Evolutionary conservation across 2,113 vertebrate genomes (phyloP).

Genomic region (Corydoras sp.): DNA sequence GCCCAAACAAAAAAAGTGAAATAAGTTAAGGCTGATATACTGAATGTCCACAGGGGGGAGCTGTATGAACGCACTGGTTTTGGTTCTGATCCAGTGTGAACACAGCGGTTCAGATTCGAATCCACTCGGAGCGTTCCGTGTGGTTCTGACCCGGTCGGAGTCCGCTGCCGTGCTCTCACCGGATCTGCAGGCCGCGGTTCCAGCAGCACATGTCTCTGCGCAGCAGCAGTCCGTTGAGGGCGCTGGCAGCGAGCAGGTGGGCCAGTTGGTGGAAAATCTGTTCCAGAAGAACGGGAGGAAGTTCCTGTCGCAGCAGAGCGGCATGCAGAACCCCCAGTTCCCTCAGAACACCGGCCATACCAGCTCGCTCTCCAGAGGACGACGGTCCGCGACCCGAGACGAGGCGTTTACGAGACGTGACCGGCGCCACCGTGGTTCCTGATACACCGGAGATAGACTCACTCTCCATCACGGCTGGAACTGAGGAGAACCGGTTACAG

Average conservation of each 20-base stretch:
- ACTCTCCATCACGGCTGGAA: constrained; percentile 68
- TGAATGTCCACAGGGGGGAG: too few relatives aligned
- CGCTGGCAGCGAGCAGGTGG: constrained; percentile 56
- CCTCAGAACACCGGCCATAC: constrained; percentile 61
- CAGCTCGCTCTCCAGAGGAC: constrained; percentile 37
- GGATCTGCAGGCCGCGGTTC: constrained; percentile 70
- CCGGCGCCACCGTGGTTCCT: constrained; percentile 39
- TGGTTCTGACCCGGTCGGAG: background rate
- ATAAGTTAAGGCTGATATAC: too few relatives aligned
- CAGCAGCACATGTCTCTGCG: constrained; percentile 72
- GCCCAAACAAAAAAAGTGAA: too few relatives aligned
- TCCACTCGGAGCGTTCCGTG: background rate
- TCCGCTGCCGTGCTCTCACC: constrained; percentile 50
- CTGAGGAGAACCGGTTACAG: constrained; percentile 46
- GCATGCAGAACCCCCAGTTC: constrained; percentile 56
- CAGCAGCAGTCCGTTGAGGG: constrained; percentile 72
- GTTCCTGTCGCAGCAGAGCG: constrained; percentile 48
- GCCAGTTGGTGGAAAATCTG: constrained; percentile 68
- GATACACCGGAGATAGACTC: constrained; percentile 67
- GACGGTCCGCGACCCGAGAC: constrained; percentile 48
- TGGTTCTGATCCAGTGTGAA: too few relatives aligned
- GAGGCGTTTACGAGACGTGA: constrained; percentile 39
- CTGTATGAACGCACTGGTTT: too few relatives aligned
- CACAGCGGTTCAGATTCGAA: too few relatives aligned
- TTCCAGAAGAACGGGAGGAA: constrained; percentile 52